Percentiles rank a stretch among this genome's conserved stretches.
These are phyloP conservation scores for Ormyrus pomaceus DNA, from an alignment of 2,888 invertebrate species.

Conservation along the genomic window DNA sequence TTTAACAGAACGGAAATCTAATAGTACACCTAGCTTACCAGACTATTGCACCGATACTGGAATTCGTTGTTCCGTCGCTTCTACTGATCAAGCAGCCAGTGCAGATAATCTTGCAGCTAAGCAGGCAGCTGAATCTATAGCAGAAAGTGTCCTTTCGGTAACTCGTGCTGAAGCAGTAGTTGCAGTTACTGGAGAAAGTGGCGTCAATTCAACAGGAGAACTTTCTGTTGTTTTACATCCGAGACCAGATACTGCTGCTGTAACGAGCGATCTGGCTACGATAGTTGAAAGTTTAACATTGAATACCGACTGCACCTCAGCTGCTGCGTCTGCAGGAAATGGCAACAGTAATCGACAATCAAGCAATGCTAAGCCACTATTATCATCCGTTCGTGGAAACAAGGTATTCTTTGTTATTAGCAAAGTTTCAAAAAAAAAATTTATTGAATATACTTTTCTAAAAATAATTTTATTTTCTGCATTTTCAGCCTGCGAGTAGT, in stretches of 20 bases:
- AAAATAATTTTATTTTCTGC: background rate
- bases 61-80: conserved; percentile 87
- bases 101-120: conserved; percentile 93
- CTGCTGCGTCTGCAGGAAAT: conserved; percentile 76
- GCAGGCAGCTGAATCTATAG: conserved; percentile 92
- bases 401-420: conserved; percentile 63
- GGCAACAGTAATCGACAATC: conserved; percentile 79
- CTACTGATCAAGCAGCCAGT: conserved; percentile 96
- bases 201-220: conserved; percentile 78
- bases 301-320: conserved; percentile 70
- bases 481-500: conserved; percentile 65
- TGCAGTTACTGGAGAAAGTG: conserved; percentile 77
- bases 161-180: conserved; percentile 84
- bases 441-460: background rate
- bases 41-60: conserved; percentile 90
- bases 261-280: conserved; percentile 86
- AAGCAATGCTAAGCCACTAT: conserved; percentile 71
- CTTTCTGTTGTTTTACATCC: conserved; percentile 80
- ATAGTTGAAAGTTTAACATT: conserved; percentile 90
- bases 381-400: conserved; percentile 70
- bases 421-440: background rate
- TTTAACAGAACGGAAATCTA: conserved; percentile 91
- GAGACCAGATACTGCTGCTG: conserved; percentile 78
- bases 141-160: conserved; percentile 87
- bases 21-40: conserved; percentile 95